Conservation (phyloP, 2,888 invertebrate species). For the Pyrrhosoma nymphula region DNA sequence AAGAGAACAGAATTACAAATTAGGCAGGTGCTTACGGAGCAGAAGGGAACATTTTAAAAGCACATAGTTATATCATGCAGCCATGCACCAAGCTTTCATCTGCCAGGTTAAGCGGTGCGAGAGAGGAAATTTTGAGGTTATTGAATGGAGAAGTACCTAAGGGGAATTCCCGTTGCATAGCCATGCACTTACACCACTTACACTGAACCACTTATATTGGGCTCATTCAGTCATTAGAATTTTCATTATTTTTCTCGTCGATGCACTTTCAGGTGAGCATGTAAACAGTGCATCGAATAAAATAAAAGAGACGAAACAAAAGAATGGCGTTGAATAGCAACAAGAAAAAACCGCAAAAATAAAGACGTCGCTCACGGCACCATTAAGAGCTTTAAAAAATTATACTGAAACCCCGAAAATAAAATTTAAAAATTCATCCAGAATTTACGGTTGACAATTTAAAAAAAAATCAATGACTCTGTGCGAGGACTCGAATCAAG, state of each 20-base stretch:
- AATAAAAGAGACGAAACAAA: too few relatives aligned
- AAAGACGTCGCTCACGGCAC: too few relatives aligned
- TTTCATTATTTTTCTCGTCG: not conserved
- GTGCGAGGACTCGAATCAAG: too few relatives aligned
- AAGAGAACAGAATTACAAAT: not conserved
- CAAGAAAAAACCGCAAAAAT: too few relatives aligned
- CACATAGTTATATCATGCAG: not conserved
- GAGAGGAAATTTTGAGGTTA: not conserved
- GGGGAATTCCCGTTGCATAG: not conserved
- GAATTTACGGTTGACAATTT: too few relatives aligned
- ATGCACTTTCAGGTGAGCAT: not conserved
- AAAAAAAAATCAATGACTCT: too few relatives aligned
- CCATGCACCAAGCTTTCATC: not conserved
- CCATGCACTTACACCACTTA: not conserved
- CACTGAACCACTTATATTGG: not conserved
- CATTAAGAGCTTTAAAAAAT: too few relatives aligned
- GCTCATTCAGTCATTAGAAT: not conserved
- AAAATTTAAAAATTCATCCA: too few relatives aligned
- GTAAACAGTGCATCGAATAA: too few relatives aligned
- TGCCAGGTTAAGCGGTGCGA: not conserved
- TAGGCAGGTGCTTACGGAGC: constrained; percentile 17
- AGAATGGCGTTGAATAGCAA: too few relatives aligned
- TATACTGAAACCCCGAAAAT: too few relatives aligned
- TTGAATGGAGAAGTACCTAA: not conserved
- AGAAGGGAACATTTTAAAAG: not conserved